These are phyloP conservation scores for Lochmaea capreae DNA, from an alignment of 2,888 invertebrate species.

Conservation along the genomic window DNA sequence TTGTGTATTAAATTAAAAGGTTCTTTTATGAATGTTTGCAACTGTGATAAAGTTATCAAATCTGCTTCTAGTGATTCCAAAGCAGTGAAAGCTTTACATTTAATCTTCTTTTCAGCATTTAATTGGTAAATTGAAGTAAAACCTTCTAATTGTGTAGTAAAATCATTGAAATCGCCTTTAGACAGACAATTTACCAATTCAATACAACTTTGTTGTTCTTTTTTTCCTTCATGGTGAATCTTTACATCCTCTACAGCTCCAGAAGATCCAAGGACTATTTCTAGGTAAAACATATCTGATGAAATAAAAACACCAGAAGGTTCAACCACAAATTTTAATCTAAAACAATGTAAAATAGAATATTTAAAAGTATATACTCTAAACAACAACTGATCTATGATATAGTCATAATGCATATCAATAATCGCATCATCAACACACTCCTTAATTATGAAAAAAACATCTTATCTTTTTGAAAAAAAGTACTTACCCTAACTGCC, in stretches of 20 bases:
- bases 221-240: conserved; percentile 92
- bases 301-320: conserved; percentile 88
- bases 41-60: conserved; percentile 81
- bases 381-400: not conserved
- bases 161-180: conserved; percentile 90
- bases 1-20: conserved; percentile 83
- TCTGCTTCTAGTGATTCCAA: conserved; percentile 93
- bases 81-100: conserved; percentile 93
- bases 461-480: not conserved
- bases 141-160: conserved; percentile 88
- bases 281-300: conserved; percentile 96
- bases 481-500: conserved; percentile 80
- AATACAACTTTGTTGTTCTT: conserved; percentile 85
- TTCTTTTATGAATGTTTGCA: conserved; percentile 78
- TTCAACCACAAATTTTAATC: conserved; percentile 88
- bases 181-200: conserved; percentile 88
- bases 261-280: conserved; percentile 85
- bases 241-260: conserved; percentile 91
- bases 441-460: no score
- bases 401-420: not conserved
- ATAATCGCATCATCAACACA: not conserved
- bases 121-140: conserved; percentile 90
- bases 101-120: conserved; percentile 94
- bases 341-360: conserved; percentile 56
- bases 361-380: not conserved